Base-by-base conservation (phyloP, 2,888 invertebrate species). In the Caradrina kadenii region DNA sequence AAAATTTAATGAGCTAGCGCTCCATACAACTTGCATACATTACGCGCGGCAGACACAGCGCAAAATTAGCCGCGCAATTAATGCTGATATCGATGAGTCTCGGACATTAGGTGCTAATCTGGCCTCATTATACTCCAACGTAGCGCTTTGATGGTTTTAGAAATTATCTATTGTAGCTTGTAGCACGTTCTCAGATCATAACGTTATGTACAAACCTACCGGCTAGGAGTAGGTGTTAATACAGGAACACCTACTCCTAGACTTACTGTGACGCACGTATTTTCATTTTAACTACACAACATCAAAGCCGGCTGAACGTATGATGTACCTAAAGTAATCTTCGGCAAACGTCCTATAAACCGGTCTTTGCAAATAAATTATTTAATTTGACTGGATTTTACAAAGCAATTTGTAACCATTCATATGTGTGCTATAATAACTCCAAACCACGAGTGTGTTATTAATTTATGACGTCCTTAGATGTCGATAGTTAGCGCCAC, bases 1-100 rank as follows among this genome's bases (percentile, higher is more conserved):
- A 8, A 31, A 53, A 58, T 61, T n/a, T 54, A 61, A 67, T 67
- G 35, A 73, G 61, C 61, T 58, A 31, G 39, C 22, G 45, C 7
- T 21, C 49, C n/a, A 26, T 53, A 48, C 39, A 59, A 64, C 64
- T 22, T 50, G 60, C 63, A 79, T 74, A 42, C 21, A 63, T 63
- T 42, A 60, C 31, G 42, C 13, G 48, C 22, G 17, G 48, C 48
- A 50, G 19, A 39, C 53, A n/a, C 26, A 10, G 50, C 63, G 22
- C 52, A 73, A 26, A 61, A 73, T 80, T 68, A 75, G 69, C 50
- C 59, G 55, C 22, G 48, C 63, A 65, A 69, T 75, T 69, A 77
- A 39, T 35, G 63, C 68, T 54, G 50, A 63, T 63, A 55, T 54
- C 65, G 63, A 56, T 63, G 61, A 66, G 55, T 42, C 50, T 49